These are phyloP conservation scores for Pandemis cinnamomeana DNA, from an alignment of 2,888 invertebrate species.

Conservation along the genomic window DNA sequence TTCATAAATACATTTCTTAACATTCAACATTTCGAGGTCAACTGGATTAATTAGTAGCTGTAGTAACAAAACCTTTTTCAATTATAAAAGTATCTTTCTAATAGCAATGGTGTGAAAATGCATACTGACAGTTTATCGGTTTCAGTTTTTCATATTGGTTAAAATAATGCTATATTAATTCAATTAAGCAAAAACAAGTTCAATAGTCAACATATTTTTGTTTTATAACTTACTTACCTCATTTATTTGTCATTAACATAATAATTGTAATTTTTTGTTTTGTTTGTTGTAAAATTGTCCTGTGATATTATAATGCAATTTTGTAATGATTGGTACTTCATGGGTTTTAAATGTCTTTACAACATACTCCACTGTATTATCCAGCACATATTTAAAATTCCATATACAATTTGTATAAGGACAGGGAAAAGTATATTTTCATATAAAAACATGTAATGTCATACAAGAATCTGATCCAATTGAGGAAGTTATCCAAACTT, in stretches of 20 bases:
- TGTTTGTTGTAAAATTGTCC: not conserved
- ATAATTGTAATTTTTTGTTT: slow-evolving; percentile 1
- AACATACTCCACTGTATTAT: not conserved
- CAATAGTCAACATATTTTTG: not conserved
- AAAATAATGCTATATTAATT: slow-evolving; percentile 33
- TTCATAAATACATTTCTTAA: too few relatives aligned
- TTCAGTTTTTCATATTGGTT: not conserved
- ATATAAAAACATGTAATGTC: not conserved
- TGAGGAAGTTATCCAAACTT: slow-evolving; percentile 7
- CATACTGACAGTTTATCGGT: not conserved
- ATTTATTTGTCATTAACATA: slow-evolving; percentile 2
- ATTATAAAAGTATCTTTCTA: not conserved
- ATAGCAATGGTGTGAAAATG: not conserved
- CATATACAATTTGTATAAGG: slow-evolving; percentile 1
- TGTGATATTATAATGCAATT: not conserved
- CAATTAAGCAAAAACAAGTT: slow-evolving; percentile 35
- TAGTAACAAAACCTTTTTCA: too few relatives aligned
- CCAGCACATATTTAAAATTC: not conserved
- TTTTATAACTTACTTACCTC: not conserved
- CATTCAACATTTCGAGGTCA: too few relatives aligned
- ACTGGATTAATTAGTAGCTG: too few relatives aligned
- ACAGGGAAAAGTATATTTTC: not conserved
- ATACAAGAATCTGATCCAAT: not conserved
- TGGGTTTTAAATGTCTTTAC: not conserved
- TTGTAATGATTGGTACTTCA: not conserved